Evolutionary conservation across 2,888 invertebrate genomes (phyloP).

Genomic region (Conops quadrifasciatus): DNA sequence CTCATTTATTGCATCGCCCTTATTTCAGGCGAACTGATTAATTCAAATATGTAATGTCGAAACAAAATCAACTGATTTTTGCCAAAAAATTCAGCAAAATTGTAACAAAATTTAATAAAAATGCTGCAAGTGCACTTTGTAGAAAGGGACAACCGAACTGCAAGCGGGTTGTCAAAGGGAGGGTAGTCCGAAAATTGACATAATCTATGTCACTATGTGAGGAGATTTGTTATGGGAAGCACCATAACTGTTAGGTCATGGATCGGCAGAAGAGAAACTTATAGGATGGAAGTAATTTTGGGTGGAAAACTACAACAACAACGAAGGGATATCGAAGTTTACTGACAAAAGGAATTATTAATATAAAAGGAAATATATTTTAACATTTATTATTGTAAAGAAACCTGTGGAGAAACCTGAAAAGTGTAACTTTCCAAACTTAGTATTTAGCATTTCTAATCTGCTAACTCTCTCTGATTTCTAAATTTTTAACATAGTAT

Average conservation of each 20-base stretch:
- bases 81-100: conserved; percentile 4
- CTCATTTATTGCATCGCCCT: not conserved
- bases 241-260: too few relatives aligned
- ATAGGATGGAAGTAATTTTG: not conserved
- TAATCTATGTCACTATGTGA: not conserved
- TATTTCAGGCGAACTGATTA: not conserved
- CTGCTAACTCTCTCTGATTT: too few relatives aligned
- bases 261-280: not conserved
- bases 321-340: too few relatives aligned
- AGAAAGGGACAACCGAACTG: too few relatives aligned
- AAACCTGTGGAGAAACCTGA: too few relatives aligned
- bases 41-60: not conserved
- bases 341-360: too few relatives aligned
- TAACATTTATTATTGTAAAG: too few relatives aligned
- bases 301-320: too few relatives aligned
- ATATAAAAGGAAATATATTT: too few relatives aligned
- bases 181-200: not conserved
- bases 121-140: not conserved
- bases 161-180: not conserved
- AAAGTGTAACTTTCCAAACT: too few relatives aligned
- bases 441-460: too few relatives aligned
- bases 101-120: not conserved
- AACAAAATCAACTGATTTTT: not conserved
- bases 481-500: too few relatives aligned
- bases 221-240: conserved; percentile 4